Conservation (phyloP, 2,113 vertebrate species). For the Calidris pygmaea region DNA sequence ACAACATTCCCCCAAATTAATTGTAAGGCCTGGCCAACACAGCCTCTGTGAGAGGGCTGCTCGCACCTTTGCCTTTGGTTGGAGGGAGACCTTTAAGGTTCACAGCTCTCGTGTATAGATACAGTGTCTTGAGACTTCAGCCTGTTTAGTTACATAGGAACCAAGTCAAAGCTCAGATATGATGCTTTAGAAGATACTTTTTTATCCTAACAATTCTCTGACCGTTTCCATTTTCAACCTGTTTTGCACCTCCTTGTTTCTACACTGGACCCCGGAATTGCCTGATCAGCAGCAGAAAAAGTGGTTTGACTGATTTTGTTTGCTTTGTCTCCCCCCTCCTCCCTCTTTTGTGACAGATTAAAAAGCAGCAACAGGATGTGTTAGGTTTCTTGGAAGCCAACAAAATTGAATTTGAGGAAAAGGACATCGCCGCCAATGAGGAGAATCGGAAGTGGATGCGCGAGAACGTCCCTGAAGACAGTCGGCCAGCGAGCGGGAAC, state of each 20-base stretch:
- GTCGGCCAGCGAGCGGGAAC: conserved; percentile 85
- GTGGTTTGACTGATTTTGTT: neutral
- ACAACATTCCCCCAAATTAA: accelerated
- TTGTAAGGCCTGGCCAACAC: neutral
- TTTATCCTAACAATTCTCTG: neutral
- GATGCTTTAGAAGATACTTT: neutral
- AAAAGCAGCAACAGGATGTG: conserved; percentile 97
- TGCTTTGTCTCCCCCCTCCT: neutral
- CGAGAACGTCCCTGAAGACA: conserved; percentile 90
- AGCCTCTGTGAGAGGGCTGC: neutral
- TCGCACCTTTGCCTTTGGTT: neutral
- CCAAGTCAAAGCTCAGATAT: neutral
- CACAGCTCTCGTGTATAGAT: neutral
- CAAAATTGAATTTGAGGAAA: conserved; percentile 94
- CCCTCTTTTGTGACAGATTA: conserved; percentile 80
- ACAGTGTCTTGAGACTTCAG: neutral
- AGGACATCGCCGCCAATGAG: conserved; percentile 93
- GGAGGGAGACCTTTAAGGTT: neutral
- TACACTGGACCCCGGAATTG: neutral
- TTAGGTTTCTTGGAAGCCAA: conserved; percentile 90
- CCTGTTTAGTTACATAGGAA: neutral
- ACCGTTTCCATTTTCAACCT: neutral
- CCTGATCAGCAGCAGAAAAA: neutral
- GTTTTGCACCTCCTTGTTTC: neutral
- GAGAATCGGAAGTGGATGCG: conserved; percentile 96